Percentiles rank a stretch among this genome's conserved stretches.
phyloP scores from a whole-genome alignment of 2,113 vertebrate species.

The Rhizomys pruinosus region DNA sequence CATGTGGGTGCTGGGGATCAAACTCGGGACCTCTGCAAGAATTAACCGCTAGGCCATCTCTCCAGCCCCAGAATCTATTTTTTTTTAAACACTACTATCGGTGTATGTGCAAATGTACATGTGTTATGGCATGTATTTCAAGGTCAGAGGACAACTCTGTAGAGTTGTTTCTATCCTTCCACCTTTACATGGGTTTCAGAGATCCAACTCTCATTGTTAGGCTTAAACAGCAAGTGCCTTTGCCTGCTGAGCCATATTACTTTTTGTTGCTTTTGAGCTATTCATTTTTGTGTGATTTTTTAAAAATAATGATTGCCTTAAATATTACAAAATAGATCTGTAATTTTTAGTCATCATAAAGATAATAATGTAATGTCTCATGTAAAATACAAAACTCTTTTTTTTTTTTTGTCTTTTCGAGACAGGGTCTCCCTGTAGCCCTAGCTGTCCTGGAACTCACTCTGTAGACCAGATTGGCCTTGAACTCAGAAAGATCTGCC shows the following conservation, averaged over 20 bases:
- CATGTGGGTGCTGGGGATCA: too few relatives aligned
- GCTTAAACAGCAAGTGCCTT: background rate
- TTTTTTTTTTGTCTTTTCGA: too few relatives aligned
- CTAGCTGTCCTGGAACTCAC: too few relatives aligned
- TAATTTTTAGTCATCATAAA: slow-evolving; percentile 29
- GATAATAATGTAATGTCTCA: slow-evolving; percentile 13
- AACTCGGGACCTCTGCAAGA: too few relatives aligned
- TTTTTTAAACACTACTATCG: too few relatives aligned
- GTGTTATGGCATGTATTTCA: background rate
- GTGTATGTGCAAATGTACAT: background rate
- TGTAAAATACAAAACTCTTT: slow-evolving; percentile 49
- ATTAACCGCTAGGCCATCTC: too few relatives aligned
- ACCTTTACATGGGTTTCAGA: background rate
- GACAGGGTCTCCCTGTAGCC: too few relatives aligned
- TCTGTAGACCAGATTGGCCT: too few relatives aligned
- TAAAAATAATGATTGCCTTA: background rate
- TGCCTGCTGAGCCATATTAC: background rate
- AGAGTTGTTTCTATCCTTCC: too few relatives aligned
- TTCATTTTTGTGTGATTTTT: background rate
- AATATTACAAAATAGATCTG: background rate
- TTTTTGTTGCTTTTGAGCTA: slow-evolving; percentile 24
- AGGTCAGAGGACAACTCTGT: background rate
- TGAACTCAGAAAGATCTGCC: too few relatives aligned
- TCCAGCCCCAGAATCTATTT: too few relatives aligned
- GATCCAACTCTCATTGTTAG: background rate